These are phyloP conservation scores for Podilymbus podiceps DNA, from an alignment of 2,113 vertebrate species.

Conservation along the genomic window DNA sequence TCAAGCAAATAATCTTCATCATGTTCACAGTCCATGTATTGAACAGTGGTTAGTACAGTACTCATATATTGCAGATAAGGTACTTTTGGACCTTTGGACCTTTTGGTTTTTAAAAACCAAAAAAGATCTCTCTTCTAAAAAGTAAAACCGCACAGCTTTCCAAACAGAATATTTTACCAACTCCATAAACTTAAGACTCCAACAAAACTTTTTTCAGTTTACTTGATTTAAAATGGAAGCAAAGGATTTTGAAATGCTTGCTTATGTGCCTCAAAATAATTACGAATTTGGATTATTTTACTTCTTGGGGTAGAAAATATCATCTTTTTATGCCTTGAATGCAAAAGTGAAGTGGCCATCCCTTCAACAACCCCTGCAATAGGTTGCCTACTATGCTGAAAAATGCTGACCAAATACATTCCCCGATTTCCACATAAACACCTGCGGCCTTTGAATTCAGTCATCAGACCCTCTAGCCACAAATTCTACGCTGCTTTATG, in stretches of 20 bases:
- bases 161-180: background rate
- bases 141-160: background rate
- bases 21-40: rapidly evolving
- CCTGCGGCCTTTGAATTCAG: background rate
- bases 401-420: background rate
- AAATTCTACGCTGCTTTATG: background rate
- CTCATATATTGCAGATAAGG: background rate
- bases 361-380: background rate
- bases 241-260: background rate
- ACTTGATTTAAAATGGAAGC: background rate
- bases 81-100: background rate
- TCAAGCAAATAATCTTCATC: background rate
- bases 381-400: background rate
- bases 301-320: background rate
- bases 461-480: background rate
- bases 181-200: background rate
- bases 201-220: background rate
- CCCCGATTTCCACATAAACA: background rate
- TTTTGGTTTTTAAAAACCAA: background rate
- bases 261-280: background rate
- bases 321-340: background rate
- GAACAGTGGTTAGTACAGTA: background rate
- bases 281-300: background rate
- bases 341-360: background rate
- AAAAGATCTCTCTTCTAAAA: background rate